Conservation (phyloP, 2,888 invertebrate species). For the Anthophora plumipes region DNA sequence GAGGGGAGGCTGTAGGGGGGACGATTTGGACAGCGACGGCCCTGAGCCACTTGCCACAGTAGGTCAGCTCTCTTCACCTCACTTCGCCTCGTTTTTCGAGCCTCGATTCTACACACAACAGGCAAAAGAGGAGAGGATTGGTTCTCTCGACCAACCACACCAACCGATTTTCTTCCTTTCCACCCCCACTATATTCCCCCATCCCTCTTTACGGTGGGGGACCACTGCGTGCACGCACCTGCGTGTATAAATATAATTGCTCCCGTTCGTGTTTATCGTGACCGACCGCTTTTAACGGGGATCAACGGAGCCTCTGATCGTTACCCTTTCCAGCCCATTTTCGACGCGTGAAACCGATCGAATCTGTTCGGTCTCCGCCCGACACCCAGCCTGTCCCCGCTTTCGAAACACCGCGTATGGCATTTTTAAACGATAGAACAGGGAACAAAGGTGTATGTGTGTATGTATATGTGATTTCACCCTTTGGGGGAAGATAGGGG, state of each 20-base stretch:
- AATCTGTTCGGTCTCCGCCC: background rate
- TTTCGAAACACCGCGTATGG: background rate
- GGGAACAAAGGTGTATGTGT: too few relatives aligned
- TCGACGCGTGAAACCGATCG: background rate
- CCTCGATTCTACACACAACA: slow-evolving; percentile 76
- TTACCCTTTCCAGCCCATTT: slow-evolving; percentile 6
- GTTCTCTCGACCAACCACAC: slow-evolving; percentile 53
- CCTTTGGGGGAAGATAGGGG: too few relatives aligned
- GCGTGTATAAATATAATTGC: slow-evolving; percentile 26
- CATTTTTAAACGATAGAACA: too few relatives aligned
- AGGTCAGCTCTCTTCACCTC: slow-evolving; percentile 84
- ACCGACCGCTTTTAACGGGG: background rate
- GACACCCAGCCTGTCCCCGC: background rate
- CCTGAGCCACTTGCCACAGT: slow-evolving; percentile 85
- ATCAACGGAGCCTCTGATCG: background rate
- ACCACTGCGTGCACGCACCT: background rate
- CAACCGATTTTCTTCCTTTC: slow-evolving; percentile 44
- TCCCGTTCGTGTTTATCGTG: slow-evolving; percentile 32
- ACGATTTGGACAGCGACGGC: slow-evolving; percentile 84
- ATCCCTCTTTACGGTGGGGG: too few relatives aligned
- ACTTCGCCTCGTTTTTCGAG: slow-evolving; percentile 82
- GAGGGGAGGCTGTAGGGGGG: slow-evolving; percentile 60
- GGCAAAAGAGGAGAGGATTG: slow-evolving; percentile 39
- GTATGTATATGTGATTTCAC: too few relatives aligned
- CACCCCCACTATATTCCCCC: slow-evolving; percentile 27